Evolutionary conservation across 2,888 invertebrate genomes (phyloP).

Genomic region (Tiliacea aurago): DNA sequence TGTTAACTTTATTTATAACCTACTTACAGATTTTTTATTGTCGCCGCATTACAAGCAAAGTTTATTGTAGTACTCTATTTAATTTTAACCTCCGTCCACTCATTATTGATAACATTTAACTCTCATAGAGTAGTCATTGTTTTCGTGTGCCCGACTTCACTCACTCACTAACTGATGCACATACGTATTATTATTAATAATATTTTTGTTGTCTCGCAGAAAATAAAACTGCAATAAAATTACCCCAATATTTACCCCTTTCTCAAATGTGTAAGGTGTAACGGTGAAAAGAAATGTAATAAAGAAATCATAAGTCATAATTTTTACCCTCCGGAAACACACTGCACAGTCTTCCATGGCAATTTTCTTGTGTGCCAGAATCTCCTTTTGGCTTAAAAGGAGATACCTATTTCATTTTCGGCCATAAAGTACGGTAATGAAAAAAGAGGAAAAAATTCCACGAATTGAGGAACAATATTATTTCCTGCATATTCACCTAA

Average conservation of each 20-base stretch:
- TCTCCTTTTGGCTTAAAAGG: too few species aligned
- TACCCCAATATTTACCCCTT: neutral
- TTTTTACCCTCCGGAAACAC: neutral
- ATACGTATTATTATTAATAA: slow-evolving; percentile 1
- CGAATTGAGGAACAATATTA: too few species aligned
- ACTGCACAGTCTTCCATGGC: neutral
- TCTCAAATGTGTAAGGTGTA: neutral
- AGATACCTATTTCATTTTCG: too few species aligned
- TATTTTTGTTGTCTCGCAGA: neutral
- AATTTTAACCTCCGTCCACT: slow-evolving; percentile 12
- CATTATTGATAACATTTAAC: slow-evolving; percentile 29
- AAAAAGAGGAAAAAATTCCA: too few species aligned
- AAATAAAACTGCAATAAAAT: neutral
- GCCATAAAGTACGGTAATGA: too few species aligned
- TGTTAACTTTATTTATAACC: slow-evolving; percentile 15
- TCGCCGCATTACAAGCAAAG: slow-evolving; percentile 1
- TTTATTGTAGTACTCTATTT: slow-evolving; percentile 21
- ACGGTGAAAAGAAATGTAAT: neutral
- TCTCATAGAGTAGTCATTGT: slow-evolving; percentile 19
- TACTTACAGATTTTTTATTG: slow-evolving; percentile 10
- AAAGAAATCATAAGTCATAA: neutral
- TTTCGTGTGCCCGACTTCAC: neutral
- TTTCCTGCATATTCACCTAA: too few species aligned
- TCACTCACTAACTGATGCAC: neutral
- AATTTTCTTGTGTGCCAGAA: neutral